Base-by-base conservation (phyloP, 92 coral and sea anemone genomes). In the Zoanthus solanderi region DNA sequence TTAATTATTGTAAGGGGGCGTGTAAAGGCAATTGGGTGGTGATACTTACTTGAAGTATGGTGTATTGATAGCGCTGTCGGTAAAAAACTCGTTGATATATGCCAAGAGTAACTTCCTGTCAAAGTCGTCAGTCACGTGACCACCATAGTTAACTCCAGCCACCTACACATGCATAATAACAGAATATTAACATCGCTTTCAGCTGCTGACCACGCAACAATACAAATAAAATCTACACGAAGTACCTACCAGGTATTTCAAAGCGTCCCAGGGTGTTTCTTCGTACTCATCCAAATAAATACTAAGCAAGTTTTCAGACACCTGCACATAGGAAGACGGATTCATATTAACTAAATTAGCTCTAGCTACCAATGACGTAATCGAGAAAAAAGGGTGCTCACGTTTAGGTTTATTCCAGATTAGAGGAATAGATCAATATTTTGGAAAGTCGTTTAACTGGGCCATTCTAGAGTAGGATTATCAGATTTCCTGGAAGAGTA, bases 101-200 rank as follows among this genome's bases (percentile, higher is more conserved):
- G 99, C 94, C 84, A 95, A 94, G 13, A 97, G 95, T 50, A 97
- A 84, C 74, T 98, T 96, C 72, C 99, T 92, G 91, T 97, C 99
- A 90, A 93, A 97, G 83, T 97, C 99, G 79, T 97, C 99, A 0
- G 99, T 97, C 87, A 97, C 99, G 88, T 97, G 99, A 83, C 99
- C 99, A 78, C 99, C 99, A 53, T 97, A 97, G 84, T 97, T 97
- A 23, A 97, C 99, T 57, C 99, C 99, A 63, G 99, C 99, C 72
- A 97, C 95, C 99, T 97, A 83, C 17, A 53, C 37, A 2, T 45
- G 47, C 2, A 69, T 8, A 8, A 50, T 50, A 4, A 50, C 56
- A 50, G 56, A 7, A 50, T 23, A 23, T 16, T 23, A 63, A 63
- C 12, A 16, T 17, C 42, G 42, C 4, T 37, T 37, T 37, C 42